Base-by-base conservation (phyloP, 2,888 invertebrate genomes). In the Incurvaria masculella region DNA sequence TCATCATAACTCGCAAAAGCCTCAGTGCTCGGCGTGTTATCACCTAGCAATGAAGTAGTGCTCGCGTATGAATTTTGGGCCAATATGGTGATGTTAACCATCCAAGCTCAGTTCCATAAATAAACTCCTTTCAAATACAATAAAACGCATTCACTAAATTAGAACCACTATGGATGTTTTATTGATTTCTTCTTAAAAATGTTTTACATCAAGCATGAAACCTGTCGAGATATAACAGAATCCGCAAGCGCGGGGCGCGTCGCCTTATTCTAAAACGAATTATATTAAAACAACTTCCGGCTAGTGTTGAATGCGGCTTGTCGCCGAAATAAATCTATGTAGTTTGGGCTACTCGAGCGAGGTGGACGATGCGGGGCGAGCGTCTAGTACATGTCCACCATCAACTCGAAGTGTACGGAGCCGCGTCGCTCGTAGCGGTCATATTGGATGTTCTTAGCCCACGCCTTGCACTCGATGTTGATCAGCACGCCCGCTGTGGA, bases 401-500 rank as follows among this genome's bases (percentile, higher is more conserved):
- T 88, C 72, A 95, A 82, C 81, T 95, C 95, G 81, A 96, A 94
- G 80, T 95, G 94, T 63, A 95, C 94, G 61, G 91, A 91, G 63
- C 95, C 96, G 68, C 91, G 87, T 73, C 91, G 86, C 69, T 94
- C 91, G 71, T 86, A 84, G 65, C 92, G 87, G 78, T 95, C 89
- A 74, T 94, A 93, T 57, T 82, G n/a, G 64, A 94, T 91, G 79
- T 94, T 94, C 71, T 86, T 86, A 60, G 94, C 94, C 93, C 93
- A 94, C 62, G 93, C 91, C 82, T 91, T 91, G 81, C 94, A 94
- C 76, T 94, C 93, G 72, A 94, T 89, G 81, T 94, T 94, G 80
- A 94, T 92, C 61, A 93, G 81, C 42, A 94, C 90, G 52, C 91
- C 91, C 71, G 86, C 91, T 90, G 75, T 10, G 69, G 19, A 11